Conservation (phyloP, 92 coral and sea anemone species). For the Diadumene lineata region DNA sequence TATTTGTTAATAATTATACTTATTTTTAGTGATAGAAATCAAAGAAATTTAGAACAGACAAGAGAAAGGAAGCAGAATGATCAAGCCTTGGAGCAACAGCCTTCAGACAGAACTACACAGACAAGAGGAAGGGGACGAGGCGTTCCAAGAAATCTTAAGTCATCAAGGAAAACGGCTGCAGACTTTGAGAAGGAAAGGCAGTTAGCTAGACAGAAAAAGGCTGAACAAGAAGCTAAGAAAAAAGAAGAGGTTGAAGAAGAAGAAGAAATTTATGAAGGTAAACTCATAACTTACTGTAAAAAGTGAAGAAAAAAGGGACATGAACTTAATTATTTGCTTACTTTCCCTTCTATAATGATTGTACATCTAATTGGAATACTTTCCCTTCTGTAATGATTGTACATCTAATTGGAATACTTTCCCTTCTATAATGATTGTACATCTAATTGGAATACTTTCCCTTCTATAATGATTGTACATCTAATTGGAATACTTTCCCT, state of each 20-base stretch:
- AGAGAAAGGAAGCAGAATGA: slow-evolving; percentile 30
- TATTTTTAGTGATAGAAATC: slow-evolving; percentile 5
- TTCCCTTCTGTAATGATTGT: too few relatives aligned
- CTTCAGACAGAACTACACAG: slow-evolving; percentile 23
- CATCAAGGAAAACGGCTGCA: slow-evolving; percentile 90
- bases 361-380: too few relatives aligned
- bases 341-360: too few relatives aligned
- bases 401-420: too few relatives aligned
- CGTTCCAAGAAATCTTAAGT: slow-evolving; percentile 55
- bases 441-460: too few relatives aligned
- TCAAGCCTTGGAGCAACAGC: slow-evolving; percentile 18
- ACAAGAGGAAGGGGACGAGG: slow-evolving; percentile 92
- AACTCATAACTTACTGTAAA: background rate
- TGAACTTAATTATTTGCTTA: too few relatives aligned
- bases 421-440: too few relatives aligned
- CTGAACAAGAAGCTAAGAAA: slow-evolving; percentile 42
- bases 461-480: too few relatives aligned
- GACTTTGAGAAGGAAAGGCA: slow-evolving; percentile 93
- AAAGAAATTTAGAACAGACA: slow-evolving; percentile 13
- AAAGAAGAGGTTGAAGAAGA: slow-evolving; percentile 54
- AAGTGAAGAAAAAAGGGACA: too few relatives aligned
- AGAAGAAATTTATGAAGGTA: slow-evolving; percentile 35
- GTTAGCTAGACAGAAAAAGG: slow-evolving; percentile 64
- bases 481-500: too few relatives aligned
- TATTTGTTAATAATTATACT: background rate